A percentile compares a stretch with the other conserved stretches of the same genome.
These are phyloP conservation scores for Acronicta aceris DNA, from an alignment of 2,888 invertebrate species.

Conservation along the genomic window DNA sequence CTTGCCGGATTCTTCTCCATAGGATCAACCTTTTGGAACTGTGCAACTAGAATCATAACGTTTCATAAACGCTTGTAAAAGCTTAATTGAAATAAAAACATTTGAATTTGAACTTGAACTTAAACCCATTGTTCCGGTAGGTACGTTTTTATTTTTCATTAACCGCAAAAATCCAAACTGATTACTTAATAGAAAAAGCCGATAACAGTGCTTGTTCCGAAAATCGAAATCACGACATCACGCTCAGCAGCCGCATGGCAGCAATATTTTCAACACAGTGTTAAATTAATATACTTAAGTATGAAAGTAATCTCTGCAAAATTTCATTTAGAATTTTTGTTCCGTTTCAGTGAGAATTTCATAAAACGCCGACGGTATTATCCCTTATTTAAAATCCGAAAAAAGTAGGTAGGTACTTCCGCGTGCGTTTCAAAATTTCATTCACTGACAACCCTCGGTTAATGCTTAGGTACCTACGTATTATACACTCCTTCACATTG, in stretches of 20 bases:
- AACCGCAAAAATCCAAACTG: no score
- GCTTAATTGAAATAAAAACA: no score
- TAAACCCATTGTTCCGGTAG: no score
- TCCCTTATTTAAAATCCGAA: slow-evolving; percentile 38
- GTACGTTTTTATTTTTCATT: no score
- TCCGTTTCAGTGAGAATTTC: slow-evolving; percentile 37
- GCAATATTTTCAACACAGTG: slow-evolving; percentile 4
- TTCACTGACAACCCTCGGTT: slow-evolving; percentile 16
- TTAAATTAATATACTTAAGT: slow-evolving; percentile 19
- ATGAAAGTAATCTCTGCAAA: slow-evolving; percentile 38
- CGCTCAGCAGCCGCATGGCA: not conserved
- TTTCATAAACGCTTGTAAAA: no score
- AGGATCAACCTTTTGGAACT: no score
- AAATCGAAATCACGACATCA: no score
- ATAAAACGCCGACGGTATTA: slow-evolving; percentile 39
- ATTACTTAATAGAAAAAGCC: no score
- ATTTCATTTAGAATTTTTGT: slow-evolving; percentile 47
- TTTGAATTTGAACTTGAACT: no score
- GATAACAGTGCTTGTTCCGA: no score
- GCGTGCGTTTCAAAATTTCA: slow-evolving; percentile 36
- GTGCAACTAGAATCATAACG: no score
- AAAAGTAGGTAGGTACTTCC: slow-evolving; percentile 4
- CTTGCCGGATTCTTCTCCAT: no score
- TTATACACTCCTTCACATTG: slow-evolving; percentile 16
- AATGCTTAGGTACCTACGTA: slow-evolving; percentile 9